Base-by-base conservation (phyloP, 2,888 invertebrate species). In the Eupeodes latifasciatus region DNA sequence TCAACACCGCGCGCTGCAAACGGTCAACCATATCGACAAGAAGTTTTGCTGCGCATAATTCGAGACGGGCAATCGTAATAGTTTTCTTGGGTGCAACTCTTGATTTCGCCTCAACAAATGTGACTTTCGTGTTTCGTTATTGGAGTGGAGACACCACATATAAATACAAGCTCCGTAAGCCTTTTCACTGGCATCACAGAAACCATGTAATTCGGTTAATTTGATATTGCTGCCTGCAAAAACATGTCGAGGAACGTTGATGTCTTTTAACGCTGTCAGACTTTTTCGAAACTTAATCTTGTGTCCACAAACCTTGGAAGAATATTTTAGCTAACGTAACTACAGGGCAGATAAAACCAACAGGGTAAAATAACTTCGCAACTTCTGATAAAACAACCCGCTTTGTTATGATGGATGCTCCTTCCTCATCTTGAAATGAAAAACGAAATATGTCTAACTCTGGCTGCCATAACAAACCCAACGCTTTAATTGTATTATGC, bases 371-470 rank as follows among this genome's bases (percentile, higher is more conserved):
- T 19, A 67, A 34, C 12, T 12, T 67, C 19, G 66, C 66, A 14
- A 53, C 67, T 34, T 53, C 67, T 34, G 66, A 66, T 19, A 66
- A 66, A n/a, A 51, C 66, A 51, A 19, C 19, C n/a, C 47, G 47
- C 19, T 66, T 66, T 47, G 47, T 66, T 12, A 49, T 12, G 7
- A 12, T 66, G 10, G 64, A 27, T 11, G 27, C 10, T 5, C 7
- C 66, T 27, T 67, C 51, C 10, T 0, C 14, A 34, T 67, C 14
- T 51, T 27, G 49, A 27, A 27, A 34, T 14, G 51, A 14, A 51
- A 27, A 67, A 16, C 67, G 51, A 51, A 67, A 67, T 51, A 67
- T 27, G 14, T 59, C 59, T 12, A 27, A 27, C 9, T 27, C 36
- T 36, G 36, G 61, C 34, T 61, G 36, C 61, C 61, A 61, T n/a